phyloP scores from a whole-genome alignment of 2,113 vertebrate genomes.

The Microcebus tavaratra region DNA sequence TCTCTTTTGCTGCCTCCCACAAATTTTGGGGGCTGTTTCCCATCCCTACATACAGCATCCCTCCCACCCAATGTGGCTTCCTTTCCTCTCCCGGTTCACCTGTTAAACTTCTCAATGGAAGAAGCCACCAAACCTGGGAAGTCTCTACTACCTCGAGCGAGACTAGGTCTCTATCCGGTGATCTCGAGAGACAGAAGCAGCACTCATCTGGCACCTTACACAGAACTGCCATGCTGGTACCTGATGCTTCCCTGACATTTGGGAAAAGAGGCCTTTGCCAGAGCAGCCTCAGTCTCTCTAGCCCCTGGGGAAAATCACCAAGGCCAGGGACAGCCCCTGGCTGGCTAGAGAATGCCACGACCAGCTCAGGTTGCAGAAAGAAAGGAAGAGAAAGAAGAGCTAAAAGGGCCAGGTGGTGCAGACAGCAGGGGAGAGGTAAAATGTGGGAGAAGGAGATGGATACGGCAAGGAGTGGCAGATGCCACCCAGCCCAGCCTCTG shows the following conservation, averaged over 20 bases:
- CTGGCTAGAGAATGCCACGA: neutral
- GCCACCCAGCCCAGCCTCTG: neutral
- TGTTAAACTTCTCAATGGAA: neutral
- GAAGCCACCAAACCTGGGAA: too few relatives aligned
- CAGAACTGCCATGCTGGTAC: neutral
- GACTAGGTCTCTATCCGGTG: neutral
- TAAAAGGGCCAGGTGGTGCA: neutral
- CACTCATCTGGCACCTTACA: neutral
- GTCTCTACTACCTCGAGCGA: neutral
- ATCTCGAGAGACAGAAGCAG: neutral
- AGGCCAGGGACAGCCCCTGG: neutral
- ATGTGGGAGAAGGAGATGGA: rapidly evolving
- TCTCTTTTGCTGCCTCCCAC: neutral
- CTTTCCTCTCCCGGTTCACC: neutral
- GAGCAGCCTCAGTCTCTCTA: neutral
- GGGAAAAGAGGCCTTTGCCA: neutral
- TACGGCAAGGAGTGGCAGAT: rapidly evolving
- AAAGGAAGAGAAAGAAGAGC: neutral
- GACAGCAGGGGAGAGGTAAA: neutral
- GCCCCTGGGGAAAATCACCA: neutral
- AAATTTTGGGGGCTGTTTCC: rapidly evolving
- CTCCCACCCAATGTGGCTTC: neutral
- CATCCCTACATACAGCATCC: too few relatives aligned
- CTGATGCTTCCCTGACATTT: neutral
- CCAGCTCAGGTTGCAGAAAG: neutral